phyloP scores from a whole-genome alignment of 2,888 invertebrate species.

The Pherbina coryleti region DNA sequence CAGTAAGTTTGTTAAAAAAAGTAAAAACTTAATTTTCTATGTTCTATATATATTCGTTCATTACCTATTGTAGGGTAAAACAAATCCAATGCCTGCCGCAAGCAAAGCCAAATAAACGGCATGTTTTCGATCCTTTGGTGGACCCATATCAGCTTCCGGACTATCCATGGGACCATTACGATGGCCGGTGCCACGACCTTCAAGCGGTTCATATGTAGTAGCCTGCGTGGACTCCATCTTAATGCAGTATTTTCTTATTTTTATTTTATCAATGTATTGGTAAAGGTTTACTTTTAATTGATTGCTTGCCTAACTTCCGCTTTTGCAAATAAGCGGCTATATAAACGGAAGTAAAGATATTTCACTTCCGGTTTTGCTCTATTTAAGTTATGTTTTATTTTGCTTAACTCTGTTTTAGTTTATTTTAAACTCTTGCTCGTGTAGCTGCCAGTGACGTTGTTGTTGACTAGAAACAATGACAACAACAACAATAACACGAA shows the following conservation, averaged over 20 bases:
- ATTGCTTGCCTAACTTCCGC: no score
- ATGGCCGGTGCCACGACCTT: conserved; percentile 58
- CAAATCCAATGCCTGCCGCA: conserved; percentile 89
- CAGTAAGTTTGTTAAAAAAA: no score
- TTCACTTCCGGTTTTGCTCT: not conserved
- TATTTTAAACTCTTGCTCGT: not conserved
- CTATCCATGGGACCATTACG: conserved; percentile 67
- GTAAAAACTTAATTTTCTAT: no score
- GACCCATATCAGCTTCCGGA: conserved; percentile 66
- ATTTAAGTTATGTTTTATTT: not conserved
- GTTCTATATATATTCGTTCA: not conserved
- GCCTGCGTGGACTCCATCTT: conserved; percentile 65
- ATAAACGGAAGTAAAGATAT: no score
- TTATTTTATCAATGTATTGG: not conserved
- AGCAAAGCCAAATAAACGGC: conserved; percentile 73
- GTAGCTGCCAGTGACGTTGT: no score
- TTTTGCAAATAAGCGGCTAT: no score
- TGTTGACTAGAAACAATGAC: no score
- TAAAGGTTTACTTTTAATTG: no score
- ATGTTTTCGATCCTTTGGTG: conserved; percentile 68
- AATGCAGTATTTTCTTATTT: not conserved
- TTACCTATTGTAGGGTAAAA: conserved; percentile 93
- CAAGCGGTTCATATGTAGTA: conserved; percentile 67
- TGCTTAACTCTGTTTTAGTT: not conserved
- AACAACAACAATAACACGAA: no score